phyloP scores from a whole-genome alignment of 2,113 vertebrate genomes.

The Caretta caretta region DNA sequence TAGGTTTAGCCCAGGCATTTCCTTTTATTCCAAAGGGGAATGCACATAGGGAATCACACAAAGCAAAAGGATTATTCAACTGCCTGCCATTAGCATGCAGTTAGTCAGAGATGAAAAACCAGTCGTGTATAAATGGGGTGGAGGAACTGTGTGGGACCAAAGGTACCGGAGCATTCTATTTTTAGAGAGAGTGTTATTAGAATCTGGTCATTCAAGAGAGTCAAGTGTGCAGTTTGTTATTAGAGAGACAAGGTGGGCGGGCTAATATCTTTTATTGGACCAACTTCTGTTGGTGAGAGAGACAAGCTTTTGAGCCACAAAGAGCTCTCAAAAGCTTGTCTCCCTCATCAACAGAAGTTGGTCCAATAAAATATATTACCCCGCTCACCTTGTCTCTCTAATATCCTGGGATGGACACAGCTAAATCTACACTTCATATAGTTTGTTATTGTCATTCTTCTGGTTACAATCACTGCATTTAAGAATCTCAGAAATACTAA shows the following conservation, averaged over 20 bases:
- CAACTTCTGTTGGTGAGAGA: neutral
- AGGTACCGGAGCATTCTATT: neutral
- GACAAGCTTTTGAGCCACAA: neutral
- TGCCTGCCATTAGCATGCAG: neutral
- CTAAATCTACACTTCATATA: neutral
- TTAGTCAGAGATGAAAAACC: neutral
- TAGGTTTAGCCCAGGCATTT: slow-evolving; percentile 11
- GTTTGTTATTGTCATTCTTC: neutral
- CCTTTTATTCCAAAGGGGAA: slow-evolving; percentile 13
- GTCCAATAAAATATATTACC: neutral
- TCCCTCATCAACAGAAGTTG: neutral
- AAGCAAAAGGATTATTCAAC: neutral
- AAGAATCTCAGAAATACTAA: neutral
- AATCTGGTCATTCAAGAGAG: neutral
- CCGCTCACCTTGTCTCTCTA: neutral
- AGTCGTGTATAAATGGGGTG: neutral
- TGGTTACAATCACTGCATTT: neutral
- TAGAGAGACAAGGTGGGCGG: too few species aligned
- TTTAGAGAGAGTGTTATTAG: neutral
- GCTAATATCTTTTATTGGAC: neutral
- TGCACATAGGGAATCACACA: neutral
- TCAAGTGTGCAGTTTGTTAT: neutral
- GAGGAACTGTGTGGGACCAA: neutral
- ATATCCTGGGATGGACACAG: neutral
- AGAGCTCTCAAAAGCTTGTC: neutral